Conservation (phyloP, 2,797 vertebrate genomes). For the Acanthornis magna region DNA sequence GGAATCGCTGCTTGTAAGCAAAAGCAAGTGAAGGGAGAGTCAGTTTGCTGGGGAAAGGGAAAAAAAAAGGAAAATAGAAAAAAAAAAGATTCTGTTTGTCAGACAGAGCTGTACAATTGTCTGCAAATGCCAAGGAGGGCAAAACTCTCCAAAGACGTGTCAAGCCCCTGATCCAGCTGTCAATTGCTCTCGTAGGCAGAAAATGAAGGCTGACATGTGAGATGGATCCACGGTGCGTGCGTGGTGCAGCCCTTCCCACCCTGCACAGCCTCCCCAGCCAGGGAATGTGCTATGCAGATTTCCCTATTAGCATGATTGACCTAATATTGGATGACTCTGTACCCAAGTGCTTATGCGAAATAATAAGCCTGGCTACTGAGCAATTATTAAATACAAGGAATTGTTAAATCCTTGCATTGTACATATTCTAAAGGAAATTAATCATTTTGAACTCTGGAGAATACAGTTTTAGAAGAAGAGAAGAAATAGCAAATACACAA, state of each 20-base stretch:
- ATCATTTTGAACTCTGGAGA: slow-evolving; percentile 71
- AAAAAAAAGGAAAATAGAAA: not conserved
- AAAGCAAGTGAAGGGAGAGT: not conserved
- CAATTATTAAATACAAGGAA: slow-evolving; percentile 74
- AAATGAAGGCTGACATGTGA: slow-evolving; percentile 39
- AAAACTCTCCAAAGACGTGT: slow-evolving; percentile 17
- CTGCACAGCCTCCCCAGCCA: not conserved
- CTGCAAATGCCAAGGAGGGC: slow-evolving; percentile 19
- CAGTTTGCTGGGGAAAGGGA: not conserved
- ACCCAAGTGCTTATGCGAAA: slow-evolving; percentile 33
- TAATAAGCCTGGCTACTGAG: slow-evolving; percentile 65
- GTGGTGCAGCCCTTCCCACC: not conserved
- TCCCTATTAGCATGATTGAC: slow-evolving; percentile 11
- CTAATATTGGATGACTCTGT: slow-evolving; percentile 3
- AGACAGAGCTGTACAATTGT: slow-evolving; percentile 28
- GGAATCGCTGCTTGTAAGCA: not conserved
- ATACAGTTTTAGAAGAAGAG: slow-evolving; percentile 65
- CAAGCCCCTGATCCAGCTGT: slow-evolving; percentile 44
- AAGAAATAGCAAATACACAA: slow-evolving; percentile 71
- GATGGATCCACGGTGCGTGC: not conserved
- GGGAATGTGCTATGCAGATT: not conserved
- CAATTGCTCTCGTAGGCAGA: slow-evolving; percentile 27
- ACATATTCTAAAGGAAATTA: slow-evolving; percentile 72
- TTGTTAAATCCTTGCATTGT: slow-evolving; percentile 73
- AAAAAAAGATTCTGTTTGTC: slow-evolving; percentile 18